Percentiles rank a stretch among this genome's conserved stretches.
phyloP scores from a whole-genome alignment of 2,888 invertebrate species.

The Pammene aurita region DNA sequence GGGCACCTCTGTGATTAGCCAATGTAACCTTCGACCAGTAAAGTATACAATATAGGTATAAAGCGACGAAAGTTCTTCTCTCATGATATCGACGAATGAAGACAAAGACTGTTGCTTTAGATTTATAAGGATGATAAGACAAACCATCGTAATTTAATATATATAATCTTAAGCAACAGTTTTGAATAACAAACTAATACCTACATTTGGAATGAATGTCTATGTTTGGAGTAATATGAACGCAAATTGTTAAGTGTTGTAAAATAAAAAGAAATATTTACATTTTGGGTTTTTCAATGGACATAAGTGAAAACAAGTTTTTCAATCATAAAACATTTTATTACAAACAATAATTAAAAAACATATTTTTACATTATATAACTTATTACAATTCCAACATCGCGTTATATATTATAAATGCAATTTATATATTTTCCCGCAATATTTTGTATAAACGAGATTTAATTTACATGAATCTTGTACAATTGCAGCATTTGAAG shows the following conservation, averaged over 20 bases:
- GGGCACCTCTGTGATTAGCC: too few species aligned
- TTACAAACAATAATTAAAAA: conserved; percentile 81
- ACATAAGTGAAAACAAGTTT: conserved; percentile 15
- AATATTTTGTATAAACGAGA: conserved; percentile 36
- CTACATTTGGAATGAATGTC: conserved; percentile 51
- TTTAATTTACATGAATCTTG: conserved; percentile 38
- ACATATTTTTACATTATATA: conserved; percentile 71
- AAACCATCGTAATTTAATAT: conserved; percentile 31
- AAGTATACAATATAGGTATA: conserved; percentile 30
- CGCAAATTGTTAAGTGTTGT: conserved; percentile 65
- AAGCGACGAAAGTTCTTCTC: conserved; percentile 45
- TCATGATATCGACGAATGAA: conserved; percentile 19
- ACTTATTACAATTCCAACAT: conserved; percentile 74
- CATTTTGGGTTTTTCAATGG: conserved; percentile 25
- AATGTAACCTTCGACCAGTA: not conserved
- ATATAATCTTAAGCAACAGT: conserved; percentile 46
- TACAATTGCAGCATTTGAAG: conserved; percentile 41
- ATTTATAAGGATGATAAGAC: conserved; percentile 39
- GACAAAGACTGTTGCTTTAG: conserved; percentile 45
- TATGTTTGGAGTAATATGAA: conserved; percentile 54
- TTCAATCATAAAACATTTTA: conserved; percentile 76
- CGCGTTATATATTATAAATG: conserved; percentile 72
- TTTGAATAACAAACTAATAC: conserved; percentile 45
- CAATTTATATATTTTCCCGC: conserved; percentile 62
- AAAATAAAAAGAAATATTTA: conserved; percentile 59